Percentiles rank a stretch among this genome's conserved stretches.
Conservation (phyloP, 1,140 invertebrate species). For the Drosophila miranda region DNA sequence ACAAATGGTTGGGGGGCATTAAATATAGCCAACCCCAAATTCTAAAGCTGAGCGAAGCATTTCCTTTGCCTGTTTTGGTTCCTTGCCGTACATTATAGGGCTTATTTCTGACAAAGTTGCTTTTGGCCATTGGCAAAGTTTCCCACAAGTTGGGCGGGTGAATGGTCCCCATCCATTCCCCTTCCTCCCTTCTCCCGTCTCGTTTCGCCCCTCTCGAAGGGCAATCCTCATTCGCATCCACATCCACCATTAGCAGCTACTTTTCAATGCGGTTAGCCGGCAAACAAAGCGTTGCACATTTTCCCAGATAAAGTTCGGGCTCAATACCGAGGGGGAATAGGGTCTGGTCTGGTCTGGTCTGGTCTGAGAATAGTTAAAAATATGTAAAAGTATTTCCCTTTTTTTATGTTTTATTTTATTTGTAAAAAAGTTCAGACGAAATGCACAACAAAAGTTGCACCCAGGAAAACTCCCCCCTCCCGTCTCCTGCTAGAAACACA, state of each 20-base stretch:
- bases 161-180: too few species aligned
- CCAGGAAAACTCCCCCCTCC: conserved; percentile 53
- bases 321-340: conserved; percentile 36
- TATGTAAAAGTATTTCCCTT: conserved; percentile 74
- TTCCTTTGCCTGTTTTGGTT: conserved; percentile 36
- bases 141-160: conserved; percentile 51
- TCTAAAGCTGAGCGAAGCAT: conserved; percentile 19
- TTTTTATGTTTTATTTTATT: conserved; percentile 58
- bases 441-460: conserved; percentile 77
- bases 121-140: conserved; percentile 76
- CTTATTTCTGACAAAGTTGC: conserved; percentile 76
- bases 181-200: conserved; percentile 2
- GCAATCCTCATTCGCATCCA: conserved; percentile 54
- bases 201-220: background rate
- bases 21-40: conserved; percentile 23
- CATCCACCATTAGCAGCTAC: conserved; percentile 78
- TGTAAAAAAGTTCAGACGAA: conserved; percentile 72
- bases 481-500: background rate
- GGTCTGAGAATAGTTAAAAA: conserved; percentile 61
- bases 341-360: too few species aligned
- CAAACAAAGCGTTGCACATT: conserved; percentile 80
- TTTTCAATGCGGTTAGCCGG: conserved; percentile 79
- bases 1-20: conserved; percentile 25
- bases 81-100: conserved; percentile 61
- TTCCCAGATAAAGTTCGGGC: conserved; percentile 73